Evolutionary conservation across 2,888 invertebrate genomes (phyloP), one percentile per base, ranked within the genome.

Genomic region (Scrobipalpa atriplicella): DNA sequence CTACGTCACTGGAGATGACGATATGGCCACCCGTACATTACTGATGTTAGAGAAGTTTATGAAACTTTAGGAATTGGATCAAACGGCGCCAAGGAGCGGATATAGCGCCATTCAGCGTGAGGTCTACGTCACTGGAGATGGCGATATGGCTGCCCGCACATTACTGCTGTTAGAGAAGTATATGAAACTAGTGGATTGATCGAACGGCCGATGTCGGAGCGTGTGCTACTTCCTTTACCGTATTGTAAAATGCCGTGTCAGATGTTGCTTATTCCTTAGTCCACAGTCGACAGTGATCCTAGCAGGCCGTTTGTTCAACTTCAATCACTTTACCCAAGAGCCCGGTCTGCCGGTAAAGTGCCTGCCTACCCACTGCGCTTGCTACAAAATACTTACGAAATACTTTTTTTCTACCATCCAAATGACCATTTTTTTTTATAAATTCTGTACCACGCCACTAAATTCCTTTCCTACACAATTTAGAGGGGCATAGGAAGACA

Each of bases 11-110:
- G 66, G 72, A 52, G n/a, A 29, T 29, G 5, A 5, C 29, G 29
- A 29, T 29, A 5, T 29, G 29, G 5, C 5, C 5, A 5, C 29
- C n/a, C n/a, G n/a, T n/a, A n/a, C n/a, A n/a, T n/a, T n/a, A n/a
- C n/a, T n/a, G n/a, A n/a, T n/a, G n/a, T n/a, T n/a, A n/a, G n/a
- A n/a, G n/a, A 83, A 84, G 77, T 81, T 77, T 81, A 82, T 81
- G 81, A 81, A 86, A 81, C 81, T 86, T 87, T 86, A 85, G 84
- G 84, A 86, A 86, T 86, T 86, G 85, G 85, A 87, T 82, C 83
- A 84, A 84, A 83, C 77, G 72, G 76, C 72, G 75, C 72, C 71
- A 70, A 75, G 75, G 72, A 75, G 72, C 73, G 79, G 71, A 73
- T 80, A 80, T 68, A 73, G 70, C 72, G 68, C 54, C 69, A 66